Evolutionary conservation across 2,888 invertebrate genomes (phyloP).

Genomic region (Punctoribates punctum): DNA sequence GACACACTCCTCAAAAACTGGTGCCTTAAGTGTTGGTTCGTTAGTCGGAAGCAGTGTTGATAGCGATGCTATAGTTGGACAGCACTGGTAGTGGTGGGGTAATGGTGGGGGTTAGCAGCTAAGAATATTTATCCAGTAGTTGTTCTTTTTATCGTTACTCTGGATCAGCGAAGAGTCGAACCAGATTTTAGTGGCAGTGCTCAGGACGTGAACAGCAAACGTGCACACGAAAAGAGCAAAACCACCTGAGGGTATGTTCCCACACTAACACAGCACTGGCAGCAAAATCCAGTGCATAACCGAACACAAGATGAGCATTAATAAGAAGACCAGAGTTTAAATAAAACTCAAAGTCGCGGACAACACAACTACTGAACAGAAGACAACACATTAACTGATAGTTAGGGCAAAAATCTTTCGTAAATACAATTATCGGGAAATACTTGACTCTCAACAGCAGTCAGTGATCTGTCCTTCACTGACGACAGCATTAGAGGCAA

Average conservation of each 20-base stretch:
- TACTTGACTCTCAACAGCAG: background rate
- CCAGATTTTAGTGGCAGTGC: background rate
- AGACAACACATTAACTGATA: background rate
- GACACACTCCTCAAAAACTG: constrained; percentile 30
- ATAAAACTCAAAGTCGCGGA: constrained; percentile 1
- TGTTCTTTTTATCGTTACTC: constrained; percentile 30
- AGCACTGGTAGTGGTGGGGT: constrained; percentile 13
- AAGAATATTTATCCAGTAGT: background rate
- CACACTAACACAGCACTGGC: constrained; percentile 25
- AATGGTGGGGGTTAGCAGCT: constrained; percentile 2
- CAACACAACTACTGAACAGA: background rate
- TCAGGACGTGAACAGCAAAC: background rate
- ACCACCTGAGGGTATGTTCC: constrained; percentile 20
- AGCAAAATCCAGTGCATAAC: background rate
- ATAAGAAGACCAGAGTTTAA: background rate
- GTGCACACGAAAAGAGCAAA: constrained; percentile 23
- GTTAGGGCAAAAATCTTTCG: background rate
- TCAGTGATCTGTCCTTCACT: background rate
- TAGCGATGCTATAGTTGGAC: background rate
- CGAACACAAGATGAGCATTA: background rate
- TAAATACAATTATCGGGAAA: constrained; percentile 22
- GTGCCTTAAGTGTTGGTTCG: background rate
- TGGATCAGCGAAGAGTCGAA: constrained; percentile 22
- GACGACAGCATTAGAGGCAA: background rate
- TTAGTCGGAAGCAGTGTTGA: constrained; percentile 27